Base-by-base conservation (phyloP, 2,888 invertebrate species). In the Chymomyza caudatula region DNA sequence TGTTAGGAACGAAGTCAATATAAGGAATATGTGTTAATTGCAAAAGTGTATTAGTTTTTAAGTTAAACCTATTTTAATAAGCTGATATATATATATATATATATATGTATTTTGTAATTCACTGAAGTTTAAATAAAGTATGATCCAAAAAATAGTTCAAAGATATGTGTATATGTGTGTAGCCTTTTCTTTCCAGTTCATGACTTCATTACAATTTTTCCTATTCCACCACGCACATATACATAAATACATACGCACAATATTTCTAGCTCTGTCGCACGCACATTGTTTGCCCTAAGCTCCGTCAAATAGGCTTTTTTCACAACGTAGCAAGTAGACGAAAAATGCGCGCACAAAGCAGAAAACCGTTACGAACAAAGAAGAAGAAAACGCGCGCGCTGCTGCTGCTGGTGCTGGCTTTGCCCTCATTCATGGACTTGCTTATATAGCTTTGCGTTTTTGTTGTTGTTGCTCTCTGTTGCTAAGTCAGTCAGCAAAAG, bases 401-500 rank as follows among this genome's bases (percentile, higher is more conserved):
- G 44, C 44, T 15, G 44, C 15, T 17, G 44, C 44, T 52, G 60
- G 58, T 57, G 60, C 62, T 53, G 62, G 67, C 68, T 61, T 64
- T 71, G 65, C 60, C 65, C 69, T 77, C 62, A 63, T 64, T 69
- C 65, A 56, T 17, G 44, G 5, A 17, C 5, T 47, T 47, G 15
- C n/a, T 47, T 37, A 3, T 47, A 15, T 47, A 47, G 44, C 44
- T 15, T 17, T 47, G 68, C 67, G 63, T 63, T 71, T 66, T 61
- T 66, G 72, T 79, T 63, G 65, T 63, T 69, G 67, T 59, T 17
- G 5, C 44, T 74, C 60, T 74, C 74, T 86, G 86, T 81, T 81
- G 86, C 80, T 76, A 81, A 81, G 86, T 81, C 74, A 69, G 71
- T 80, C 75, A 71, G 77, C 79, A 60, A n/a, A n/a, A n/a, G n/a